These are phyloP conservation scores for Scarus forsteni DNA, from an alignment of 2,797 vertebrate species.

Conservation along the genomic window DNA sequence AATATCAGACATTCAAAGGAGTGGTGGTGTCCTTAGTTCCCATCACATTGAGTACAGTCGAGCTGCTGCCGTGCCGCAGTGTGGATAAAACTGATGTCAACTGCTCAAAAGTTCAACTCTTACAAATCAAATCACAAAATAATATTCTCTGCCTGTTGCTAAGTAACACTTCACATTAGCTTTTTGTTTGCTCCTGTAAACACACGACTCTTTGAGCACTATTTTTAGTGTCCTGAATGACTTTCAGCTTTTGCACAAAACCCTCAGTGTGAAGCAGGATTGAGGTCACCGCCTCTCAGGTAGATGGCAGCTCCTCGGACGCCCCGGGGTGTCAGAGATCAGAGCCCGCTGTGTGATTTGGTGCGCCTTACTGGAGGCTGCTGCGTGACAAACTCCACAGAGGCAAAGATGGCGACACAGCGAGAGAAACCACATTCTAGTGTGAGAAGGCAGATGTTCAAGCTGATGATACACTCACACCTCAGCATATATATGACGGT, in stretches of 20 bases:
- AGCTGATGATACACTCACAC: slow-evolving; percentile 17
- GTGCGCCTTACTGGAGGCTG: slow-evolving; percentile 46
- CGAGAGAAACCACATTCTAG: slow-evolving; percentile 63
- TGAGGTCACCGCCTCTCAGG: slow-evolving; percentile 24
- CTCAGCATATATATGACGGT: neutral
- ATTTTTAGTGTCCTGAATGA: neutral
- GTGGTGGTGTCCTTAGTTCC: too few species aligned
- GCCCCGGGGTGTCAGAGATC: slow-evolving; percentile 41
- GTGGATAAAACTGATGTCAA: too few species aligned
- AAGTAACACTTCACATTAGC: too few species aligned
- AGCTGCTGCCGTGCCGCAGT: too few species aligned
- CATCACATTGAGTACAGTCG: too few species aligned
- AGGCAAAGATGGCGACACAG: slow-evolving; percentile 57
- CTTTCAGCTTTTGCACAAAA: neutral
- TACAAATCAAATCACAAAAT: too few species aligned
- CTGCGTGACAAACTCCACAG: slow-evolving; percentile 24
- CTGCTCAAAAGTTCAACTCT: too few species aligned
- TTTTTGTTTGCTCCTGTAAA: neutral
- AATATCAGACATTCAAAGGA: too few species aligned
- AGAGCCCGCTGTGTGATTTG: slow-evolving; percentile 37
- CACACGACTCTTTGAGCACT: neutral
- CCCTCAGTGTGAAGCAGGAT: neutral
- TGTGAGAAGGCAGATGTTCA: slow-evolving; percentile 46
- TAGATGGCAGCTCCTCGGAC: slow-evolving; percentile 17
- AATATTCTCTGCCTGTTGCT: too few species aligned